These are phyloP conservation scores for Drosophila pseudoananassae DNA, from an alignment of 1,140 invertebrate species.

Conservation along the genomic window DNA sequence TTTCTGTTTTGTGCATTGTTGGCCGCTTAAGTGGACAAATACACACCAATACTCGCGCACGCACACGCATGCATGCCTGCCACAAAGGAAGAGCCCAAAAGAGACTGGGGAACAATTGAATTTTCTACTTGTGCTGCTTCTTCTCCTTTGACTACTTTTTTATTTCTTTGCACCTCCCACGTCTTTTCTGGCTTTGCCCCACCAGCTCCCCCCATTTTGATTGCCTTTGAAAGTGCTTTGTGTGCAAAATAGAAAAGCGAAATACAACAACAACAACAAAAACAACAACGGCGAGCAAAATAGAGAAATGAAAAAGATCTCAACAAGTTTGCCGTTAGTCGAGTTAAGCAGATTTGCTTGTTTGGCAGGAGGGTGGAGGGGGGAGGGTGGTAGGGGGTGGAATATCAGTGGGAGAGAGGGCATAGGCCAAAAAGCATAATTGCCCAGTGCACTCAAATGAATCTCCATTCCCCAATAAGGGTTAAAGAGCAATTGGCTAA, in stretches of 20 bases:
- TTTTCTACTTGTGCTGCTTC: conserved; percentile 67
- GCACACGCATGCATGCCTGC: conserved; percentile 24
- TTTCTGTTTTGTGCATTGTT: conserved; percentile 57
- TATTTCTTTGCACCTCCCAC: conserved; percentile 50
- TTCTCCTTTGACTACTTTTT: conserved; percentile 63
- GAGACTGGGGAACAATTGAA: conserved; percentile 68
- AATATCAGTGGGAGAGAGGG: not conserved
- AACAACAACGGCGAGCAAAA: conserved; percentile 34
- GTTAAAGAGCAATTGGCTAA: conserved; percentile 1
- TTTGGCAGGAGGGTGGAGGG: too few species aligned
- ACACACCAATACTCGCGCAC: conserved; percentile 40
- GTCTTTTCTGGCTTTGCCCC: conserved; percentile 30
- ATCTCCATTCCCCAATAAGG: conserved; percentile 33
- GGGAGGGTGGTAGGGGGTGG: not conserved
- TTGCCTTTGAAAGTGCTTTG: conserved; percentile 68
- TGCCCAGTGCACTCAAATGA: conserved; percentile 63
- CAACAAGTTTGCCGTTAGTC: conserved; percentile 71
- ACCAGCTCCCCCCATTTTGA: conserved; percentile 5
- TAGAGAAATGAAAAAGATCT: conserved; percentile 61
- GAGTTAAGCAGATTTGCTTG: conserved; percentile 71
- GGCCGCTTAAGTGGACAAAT: conserved; percentile 62
- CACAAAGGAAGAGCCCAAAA: conserved; percentile 35
- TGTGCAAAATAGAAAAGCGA: conserved; percentile 58
- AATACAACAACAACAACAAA: conserved; percentile 28
- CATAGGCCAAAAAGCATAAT: conserved; percentile 63